These are phyloP conservation scores for Ochlodes sylvanus DNA, from an alignment of 2,888 invertebrate species.

Conservation along the genomic window DNA sequence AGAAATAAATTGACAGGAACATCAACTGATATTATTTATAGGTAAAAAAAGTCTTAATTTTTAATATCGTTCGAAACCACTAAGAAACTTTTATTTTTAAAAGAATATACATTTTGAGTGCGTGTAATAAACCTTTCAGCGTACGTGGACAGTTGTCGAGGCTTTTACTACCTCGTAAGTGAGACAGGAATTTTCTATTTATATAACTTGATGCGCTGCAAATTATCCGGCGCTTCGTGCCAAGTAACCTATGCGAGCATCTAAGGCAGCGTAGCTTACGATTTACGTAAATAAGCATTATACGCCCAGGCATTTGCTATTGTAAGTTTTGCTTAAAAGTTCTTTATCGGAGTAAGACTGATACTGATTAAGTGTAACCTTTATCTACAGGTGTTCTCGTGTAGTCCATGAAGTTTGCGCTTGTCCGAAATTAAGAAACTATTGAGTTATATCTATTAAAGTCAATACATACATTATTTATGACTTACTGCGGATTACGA, in stretches of 20 bases:
- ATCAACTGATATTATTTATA: too few relatives aligned
- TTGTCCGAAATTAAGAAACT: too few relatives aligned
- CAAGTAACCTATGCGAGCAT: slow-evolving; percentile 13
- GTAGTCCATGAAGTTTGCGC: not conserved
- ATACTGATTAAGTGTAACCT: not conserved
- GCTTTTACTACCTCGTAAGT: not conserved
- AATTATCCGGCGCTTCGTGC: slow-evolving; percentile 26
- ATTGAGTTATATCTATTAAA: too few relatives aligned
- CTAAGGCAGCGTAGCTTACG: slow-evolving; percentile 7
- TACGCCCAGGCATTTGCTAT: slow-evolving; percentile 11
- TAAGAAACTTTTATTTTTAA: too few relatives aligned
- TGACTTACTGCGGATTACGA: too few relatives aligned
- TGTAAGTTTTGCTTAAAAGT: not conserved
- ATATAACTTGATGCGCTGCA: slow-evolving; percentile 12
- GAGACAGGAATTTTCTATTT: slow-evolving; percentile 15
- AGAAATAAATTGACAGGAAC: too few relatives aligned
- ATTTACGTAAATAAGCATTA: slow-evolving; percentile 14
- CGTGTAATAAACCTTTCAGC: slow-evolving; percentile 5
- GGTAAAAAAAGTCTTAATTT: too few relatives aligned
- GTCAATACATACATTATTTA: too few relatives aligned
- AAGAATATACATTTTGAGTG: not conserved
- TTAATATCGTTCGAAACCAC: too few relatives aligned
- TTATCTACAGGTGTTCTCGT: not conserved
- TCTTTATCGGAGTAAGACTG: not conserved
- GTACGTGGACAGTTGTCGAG: not conserved